Percentiles rank a stretch among this genome's conserved stretches.
phyloP scores from a whole-genome alignment of 2,113 vertebrate species.

The Protobothrops flavoviridis region DNA sequence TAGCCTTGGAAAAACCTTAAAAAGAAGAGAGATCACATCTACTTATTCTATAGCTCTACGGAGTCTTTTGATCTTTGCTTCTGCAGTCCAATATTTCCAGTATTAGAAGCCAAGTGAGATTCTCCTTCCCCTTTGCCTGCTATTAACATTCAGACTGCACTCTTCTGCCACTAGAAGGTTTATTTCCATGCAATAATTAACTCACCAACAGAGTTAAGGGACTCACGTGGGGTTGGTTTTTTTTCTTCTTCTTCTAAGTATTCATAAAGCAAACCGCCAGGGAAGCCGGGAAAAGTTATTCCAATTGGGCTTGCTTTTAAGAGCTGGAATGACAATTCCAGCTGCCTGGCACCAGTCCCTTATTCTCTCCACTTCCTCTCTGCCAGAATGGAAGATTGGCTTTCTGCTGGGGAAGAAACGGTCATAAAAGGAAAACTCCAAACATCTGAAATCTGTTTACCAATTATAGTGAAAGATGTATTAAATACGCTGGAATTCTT shows the following conservation, averaged over 20 bases:
- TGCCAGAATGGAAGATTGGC: constrained; percentile 16
- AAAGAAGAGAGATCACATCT: constrained; percentile 25
- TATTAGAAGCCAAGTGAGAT: background rate
- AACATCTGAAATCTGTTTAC: constrained; percentile 46
- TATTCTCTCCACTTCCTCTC: background rate
- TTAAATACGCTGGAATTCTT: background rate
- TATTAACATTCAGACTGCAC: constrained; percentile 35
- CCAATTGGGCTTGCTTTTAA: constrained; percentile 46
- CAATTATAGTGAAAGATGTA: background rate
- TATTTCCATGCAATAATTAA: constrained; percentile 41
- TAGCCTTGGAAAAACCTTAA: background rate
- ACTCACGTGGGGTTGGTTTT: constrained; percentile 14
- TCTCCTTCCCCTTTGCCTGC: constrained; percentile 26
- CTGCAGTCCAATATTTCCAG: constrained; percentile 16
- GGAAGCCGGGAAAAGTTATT: constrained; percentile 36
- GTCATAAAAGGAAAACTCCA: constrained; percentile 33
- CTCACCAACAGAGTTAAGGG: constrained; percentile 27
- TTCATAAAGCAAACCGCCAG: constrained; percentile 40
- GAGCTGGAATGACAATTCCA: constrained; percentile 50
- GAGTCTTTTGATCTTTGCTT: constrained; percentile 13
- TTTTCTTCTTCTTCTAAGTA: constrained; percentile 25
- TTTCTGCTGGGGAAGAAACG: constrained; percentile 43
- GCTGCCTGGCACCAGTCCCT: constrained; percentile 33
- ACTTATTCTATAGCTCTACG: constrained; percentile 29
- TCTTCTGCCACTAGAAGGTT: constrained; percentile 26